These are phyloP conservation scores for Charadrius vociferus DNA, from an alignment of 2,113 vertebrate genomes.

Conservation along the genomic window DNA sequence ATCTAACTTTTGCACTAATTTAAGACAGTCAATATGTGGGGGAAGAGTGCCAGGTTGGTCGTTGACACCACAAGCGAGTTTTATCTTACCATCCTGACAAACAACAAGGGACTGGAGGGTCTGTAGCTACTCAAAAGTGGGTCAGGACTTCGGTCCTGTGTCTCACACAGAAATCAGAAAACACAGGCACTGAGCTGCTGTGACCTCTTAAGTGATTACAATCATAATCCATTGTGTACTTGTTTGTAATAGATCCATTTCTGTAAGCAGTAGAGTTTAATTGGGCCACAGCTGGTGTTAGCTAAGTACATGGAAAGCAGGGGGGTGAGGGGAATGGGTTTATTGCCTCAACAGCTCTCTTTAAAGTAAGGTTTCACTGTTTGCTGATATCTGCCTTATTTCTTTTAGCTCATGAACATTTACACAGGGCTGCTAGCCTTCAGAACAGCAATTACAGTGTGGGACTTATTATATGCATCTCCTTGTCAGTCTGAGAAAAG, in stretches of 20 bases:
- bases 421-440: not conserved
- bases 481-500: not conserved
- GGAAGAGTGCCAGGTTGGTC: not conserved
- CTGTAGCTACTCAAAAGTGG: not conserved
- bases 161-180: not conserved
- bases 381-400: not conserved
- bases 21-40: not conserved
- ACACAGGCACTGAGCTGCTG: conserved; percentile 14
- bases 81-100: not conserved
- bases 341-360: not conserved
- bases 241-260: conserved; percentile 50
- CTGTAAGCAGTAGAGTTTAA: conserved; percentile 56
- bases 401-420: not conserved
- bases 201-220: conserved; percentile 61
- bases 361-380: not conserved
- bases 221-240: conserved; percentile 65
- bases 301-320: conserved; percentile 1
- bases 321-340: conserved; percentile 10
- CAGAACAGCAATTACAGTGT: not conserved
- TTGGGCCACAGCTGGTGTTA: conserved; percentile 67
- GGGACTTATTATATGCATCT: not conserved
- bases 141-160: not conserved
- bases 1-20: not conserved
- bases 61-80: not conserved
- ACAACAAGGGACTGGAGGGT: not conserved